phyloP scores from a whole-genome alignment of 53 echinoderm and acorn worm genomes.

The Pentamera pediparva region DNA sequence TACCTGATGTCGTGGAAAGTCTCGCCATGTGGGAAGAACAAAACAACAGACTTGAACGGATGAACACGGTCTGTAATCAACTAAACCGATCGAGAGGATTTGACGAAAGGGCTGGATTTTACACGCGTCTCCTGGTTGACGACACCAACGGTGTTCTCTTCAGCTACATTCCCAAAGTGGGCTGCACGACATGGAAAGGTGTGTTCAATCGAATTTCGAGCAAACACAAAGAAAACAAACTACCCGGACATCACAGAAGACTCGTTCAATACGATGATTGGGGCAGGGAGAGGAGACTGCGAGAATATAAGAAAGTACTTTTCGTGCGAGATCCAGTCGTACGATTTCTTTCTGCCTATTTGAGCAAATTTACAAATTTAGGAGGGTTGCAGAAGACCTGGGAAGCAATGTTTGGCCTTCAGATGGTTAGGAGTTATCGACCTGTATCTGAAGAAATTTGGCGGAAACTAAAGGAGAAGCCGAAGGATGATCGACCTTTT shows the following conservation, averaged over 20 bases:
- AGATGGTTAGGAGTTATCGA: slow-evolving; percentile 51
- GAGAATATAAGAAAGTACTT: slow-evolving; percentile 57
- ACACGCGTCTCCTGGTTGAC: slow-evolving; percentile 42
- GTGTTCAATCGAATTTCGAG: slow-evolving; percentile 6
- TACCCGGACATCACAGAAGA: background rate
- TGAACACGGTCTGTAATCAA: background rate
- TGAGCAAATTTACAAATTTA: slow-evolving; percentile 50
- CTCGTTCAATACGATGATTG: slow-evolving; percentile 1
- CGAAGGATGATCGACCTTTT: background rate
- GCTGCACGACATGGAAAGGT: slow-evolving; percentile 63
- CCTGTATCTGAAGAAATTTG: background rate
- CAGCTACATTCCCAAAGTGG: slow-evolving; percentile 68
- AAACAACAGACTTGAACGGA: background rate
- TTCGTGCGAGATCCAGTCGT: slow-evolving; percentile 77
- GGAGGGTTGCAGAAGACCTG: slow-evolving; percentile 39
- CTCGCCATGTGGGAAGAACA: background rate
- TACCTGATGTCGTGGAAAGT: background rate
- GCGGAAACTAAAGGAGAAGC: background rate
- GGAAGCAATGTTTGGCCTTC: slow-evolving; percentile 49
- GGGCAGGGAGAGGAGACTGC: slow-evolving; percentile 14
- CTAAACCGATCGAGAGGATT: background rate
- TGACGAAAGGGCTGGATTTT: background rate
- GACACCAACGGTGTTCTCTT: slow-evolving; percentile 62
- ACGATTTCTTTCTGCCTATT: slow-evolving; percentile 59
- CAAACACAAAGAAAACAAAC: background rate